Evolutionary conservation across 1,140 invertebrate species (phyloP).

Genomic region (Drusus annulatus): DNA sequence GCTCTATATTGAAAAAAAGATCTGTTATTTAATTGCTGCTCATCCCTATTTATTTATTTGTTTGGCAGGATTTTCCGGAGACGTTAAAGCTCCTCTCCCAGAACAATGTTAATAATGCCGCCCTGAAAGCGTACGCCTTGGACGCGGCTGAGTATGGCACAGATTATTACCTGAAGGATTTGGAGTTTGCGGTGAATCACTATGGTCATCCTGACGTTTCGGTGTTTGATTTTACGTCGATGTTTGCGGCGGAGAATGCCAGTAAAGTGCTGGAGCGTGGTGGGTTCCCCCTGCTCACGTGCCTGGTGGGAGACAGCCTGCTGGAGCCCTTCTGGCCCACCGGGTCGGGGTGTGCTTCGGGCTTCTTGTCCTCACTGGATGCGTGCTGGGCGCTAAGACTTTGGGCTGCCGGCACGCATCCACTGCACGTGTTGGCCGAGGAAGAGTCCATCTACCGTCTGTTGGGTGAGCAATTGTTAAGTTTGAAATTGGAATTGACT

Average conservation of each 20-base stretch:
- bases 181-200: constrained; percentile 98
- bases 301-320: constrained; percentile 95
- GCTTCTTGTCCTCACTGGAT: constrained; percentile 96
- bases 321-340: constrained; percentile 99
- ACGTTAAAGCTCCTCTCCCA: constrained; percentile 88
- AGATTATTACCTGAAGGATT: constrained; percentile 87
- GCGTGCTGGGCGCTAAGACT: constrained; percentile 94
- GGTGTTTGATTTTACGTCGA: constrained; percentile 99
- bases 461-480: constrained; percentile 68
- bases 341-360: constrained; percentile 96
- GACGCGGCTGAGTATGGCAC: constrained; percentile 98
- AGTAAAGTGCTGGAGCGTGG: constrained; percentile 76
- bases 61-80: constrained; percentile 87
- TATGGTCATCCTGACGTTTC: constrained; percentile 98
- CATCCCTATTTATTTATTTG: neutral
- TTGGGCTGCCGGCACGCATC: constrained; percentile 82
- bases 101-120: constrained; percentile 93
- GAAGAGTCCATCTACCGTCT: constrained; percentile 93
- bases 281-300: constrained; percentile 87
- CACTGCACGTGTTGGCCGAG: constrained; percentile 91
- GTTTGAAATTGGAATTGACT: no score
- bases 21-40: constrained; percentile 49
- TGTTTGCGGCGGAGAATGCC: constrained; percentile 97
- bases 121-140: constrained; percentile 91
- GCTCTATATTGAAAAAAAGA: neutral